Percentiles rank a stretch among this genome's conserved stretches.
phyloP scores from a whole-genome alignment of 2,113 vertebrate genomes.

The Butorides virescens region DNA sequence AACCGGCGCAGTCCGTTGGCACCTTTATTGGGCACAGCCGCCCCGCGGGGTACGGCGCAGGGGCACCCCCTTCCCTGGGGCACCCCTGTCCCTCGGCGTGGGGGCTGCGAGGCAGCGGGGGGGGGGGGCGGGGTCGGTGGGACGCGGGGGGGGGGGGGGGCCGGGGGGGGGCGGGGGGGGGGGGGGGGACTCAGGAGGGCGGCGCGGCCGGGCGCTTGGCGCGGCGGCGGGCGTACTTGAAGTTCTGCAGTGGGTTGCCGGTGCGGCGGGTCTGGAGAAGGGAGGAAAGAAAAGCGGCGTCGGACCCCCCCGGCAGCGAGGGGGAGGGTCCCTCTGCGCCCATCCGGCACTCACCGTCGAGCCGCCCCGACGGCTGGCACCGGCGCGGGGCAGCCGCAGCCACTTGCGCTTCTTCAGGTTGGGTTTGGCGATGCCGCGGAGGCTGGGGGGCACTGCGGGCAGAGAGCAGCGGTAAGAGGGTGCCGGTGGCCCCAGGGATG shows the following conservation, averaged over 20 bases:
- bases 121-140: too few relatives aligned
- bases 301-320: not conserved
- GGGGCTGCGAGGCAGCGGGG: accelerated
- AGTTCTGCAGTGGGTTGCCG: constrained; percentile 61
- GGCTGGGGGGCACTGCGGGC: not conserved
- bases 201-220: not conserved
- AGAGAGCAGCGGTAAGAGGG: not conserved
- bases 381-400: not conserved
- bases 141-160: too few relatives aligned
- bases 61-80: not conserved
- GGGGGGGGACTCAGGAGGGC: not conserved
- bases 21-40: not conserved
- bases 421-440: not conserved
- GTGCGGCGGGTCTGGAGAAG: not conserved
- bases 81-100: accelerated
- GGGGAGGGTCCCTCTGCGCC: accelerated
- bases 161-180: too few relatives aligned
- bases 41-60: accelerated
- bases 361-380: accelerated
- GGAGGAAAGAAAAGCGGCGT: not conserved
- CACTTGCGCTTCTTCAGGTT: constrained; percentile 18
- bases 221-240: not conserved
- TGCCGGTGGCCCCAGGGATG: accelerated
- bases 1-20: not conserved
- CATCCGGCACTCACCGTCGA: not conserved